Evolutionary conservation across 2,113 vertebrate species (phyloP), one percentile per base, ranked within the genome.

Genomic region (Apodemus speciosus): DNA sequence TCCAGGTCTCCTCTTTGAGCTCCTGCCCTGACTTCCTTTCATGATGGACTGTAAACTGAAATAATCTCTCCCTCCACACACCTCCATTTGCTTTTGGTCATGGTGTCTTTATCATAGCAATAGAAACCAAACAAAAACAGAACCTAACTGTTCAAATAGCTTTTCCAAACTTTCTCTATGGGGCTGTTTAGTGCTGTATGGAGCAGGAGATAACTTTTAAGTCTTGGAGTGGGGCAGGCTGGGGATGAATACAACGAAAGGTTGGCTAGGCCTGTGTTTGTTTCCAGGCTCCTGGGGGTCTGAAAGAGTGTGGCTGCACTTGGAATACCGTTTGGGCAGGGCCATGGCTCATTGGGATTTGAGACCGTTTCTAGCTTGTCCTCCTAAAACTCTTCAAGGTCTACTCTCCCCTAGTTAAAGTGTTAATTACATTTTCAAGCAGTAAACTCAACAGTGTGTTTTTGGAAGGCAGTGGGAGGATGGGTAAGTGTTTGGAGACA

Each of bases 371-470:
- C 93, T 85, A 46, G 53, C 6, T n/a, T 2, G 58, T 64, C 92
- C 91, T 89, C 62, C 58, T 84, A 72, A 93, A 95, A 90, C 89
- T 88, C 77, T 66, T 66, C 89, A 81, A 87, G 92, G 71, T 60
- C 75, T 58, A 35, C 77, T 92, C 92, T 95, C 94, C 85, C 56
- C 11, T 71, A 84, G 85, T 43, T 85, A 83, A 94, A 89, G 95
- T 90, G 95, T 85, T 97, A 85, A 96, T 96, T 96, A 96, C 94
- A 96, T 95, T 96, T 97, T 94, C 89, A 93, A 96, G 96, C 97
- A 95, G 93, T 91, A 53, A 95, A 80, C 30, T 38, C 80, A n/a
- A 88, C 53, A 73, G 79, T 94, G 35, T 92, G 96, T 85, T 93
- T 93, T 94, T 93, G 96, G 94, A 93, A 96, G 71, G 85, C 21